Conservation (phyloP, 2,888 invertebrate species). For the Agonopterix subpropinquella region DNA sequence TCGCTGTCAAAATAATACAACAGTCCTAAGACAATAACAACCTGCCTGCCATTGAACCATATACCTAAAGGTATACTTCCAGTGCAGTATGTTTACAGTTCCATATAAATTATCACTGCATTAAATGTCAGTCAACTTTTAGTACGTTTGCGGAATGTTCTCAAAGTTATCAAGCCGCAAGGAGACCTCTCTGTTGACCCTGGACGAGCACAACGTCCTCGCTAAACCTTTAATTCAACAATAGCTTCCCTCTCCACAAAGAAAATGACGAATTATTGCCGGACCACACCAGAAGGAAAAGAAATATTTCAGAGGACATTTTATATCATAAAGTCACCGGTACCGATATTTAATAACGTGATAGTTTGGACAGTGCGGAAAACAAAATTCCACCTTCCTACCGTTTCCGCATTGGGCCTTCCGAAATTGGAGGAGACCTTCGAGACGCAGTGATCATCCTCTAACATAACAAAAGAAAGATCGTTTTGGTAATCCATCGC, state of each 20-base stretch:
- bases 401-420: constrained; percentile 41
- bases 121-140: constrained; percentile 2
- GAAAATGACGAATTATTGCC: constrained; percentile 38
- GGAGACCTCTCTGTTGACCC: constrained; percentile 34
- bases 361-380: constrained; percentile 35
- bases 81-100: neutral
- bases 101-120: constrained; percentile 2
- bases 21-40: constrained; percentile 1
- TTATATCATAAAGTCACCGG: constrained; percentile 20
- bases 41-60: neutral
- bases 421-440: constrained; percentile 27
- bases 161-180: constrained; percentile 33
- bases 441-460: constrained; percentile 22
- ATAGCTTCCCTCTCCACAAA: constrained; percentile 40
- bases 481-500: constrained; percentile 4
- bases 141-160: constrained; percentile 17
- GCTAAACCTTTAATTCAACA: constrained; percentile 34
- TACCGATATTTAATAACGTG: constrained; percentile 25
- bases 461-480: constrained; percentile 22
- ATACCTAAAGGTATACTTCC: no score
- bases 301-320: constrained; percentile 27
- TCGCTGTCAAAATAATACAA: constrained; percentile 2
- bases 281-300: constrained; percentile 22
- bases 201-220: constrained; percentile 35
- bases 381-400: constrained; percentile 27